Conservation (phyloP, 2,888 invertebrate species). For the Helobdella robusta region DNA sequence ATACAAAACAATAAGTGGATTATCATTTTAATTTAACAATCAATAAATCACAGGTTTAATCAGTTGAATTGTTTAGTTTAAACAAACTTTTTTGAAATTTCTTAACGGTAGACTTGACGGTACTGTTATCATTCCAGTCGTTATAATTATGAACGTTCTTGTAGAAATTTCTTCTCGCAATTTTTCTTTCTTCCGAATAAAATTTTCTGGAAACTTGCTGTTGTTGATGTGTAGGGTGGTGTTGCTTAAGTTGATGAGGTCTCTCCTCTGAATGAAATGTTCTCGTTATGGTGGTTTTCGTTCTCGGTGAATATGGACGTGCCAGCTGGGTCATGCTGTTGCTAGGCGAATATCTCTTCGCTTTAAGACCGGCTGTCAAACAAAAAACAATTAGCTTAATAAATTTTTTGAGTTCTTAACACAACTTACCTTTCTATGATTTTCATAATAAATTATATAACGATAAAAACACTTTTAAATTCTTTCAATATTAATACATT, state of each 20-base stretch:
- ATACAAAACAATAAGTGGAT: not conserved
- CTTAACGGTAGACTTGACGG: conserved; percentile 8
- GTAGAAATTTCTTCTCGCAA: conserved; percentile 21
- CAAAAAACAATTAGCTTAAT: not conserved
- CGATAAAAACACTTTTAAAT: too few relatives aligned
- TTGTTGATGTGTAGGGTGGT: not conserved
- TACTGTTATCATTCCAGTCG: too few relatives aligned
- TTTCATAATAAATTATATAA: too few relatives aligned
- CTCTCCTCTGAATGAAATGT: conserved; percentile 24
- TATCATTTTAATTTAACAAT: not conserved
- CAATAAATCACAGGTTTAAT: not conserved
- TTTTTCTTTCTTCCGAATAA: conserved; percentile 17
- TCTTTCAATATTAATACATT: too few relatives aligned
- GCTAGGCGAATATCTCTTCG: conserved; percentile 15
- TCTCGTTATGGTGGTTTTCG: not conserved
- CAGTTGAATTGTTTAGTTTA: not conserved
- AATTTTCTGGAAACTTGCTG: not conserved
- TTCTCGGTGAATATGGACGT: not conserved
- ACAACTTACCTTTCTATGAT: too few relatives aligned
- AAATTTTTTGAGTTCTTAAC: too few relatives aligned
- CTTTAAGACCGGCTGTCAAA: not conserved
- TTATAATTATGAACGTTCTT: too few relatives aligned
- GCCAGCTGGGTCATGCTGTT: conserved; percentile 13
- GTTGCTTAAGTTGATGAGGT: not conserved
- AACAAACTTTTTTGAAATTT: conserved; percentile 9